Evolutionary conservation across 2,113 vertebrate genomes (phyloP).

Genomic region (Notarius lentiginosus): DNA sequence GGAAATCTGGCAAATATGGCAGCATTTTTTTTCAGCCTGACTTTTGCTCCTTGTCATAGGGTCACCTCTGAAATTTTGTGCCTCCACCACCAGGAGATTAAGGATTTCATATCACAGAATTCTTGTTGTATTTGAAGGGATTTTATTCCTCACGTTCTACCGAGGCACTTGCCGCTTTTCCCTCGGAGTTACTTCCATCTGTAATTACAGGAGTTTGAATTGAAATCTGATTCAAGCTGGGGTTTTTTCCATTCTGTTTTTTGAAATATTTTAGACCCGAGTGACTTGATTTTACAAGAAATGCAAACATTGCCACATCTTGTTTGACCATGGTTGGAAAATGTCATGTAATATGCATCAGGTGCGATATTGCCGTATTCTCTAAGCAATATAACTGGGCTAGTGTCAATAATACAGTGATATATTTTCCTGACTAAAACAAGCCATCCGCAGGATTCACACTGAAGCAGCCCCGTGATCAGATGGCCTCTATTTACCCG

Average conservation of each 20-base stretch:
- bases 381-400: not conserved
- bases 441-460: not conserved
- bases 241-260: too few species aligned
- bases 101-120: constrained; percentile 20
- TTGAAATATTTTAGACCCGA: not conserved
- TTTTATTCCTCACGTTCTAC: constrained; percentile 9
- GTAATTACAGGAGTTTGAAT: constrained; percentile 34
- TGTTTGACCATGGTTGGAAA: not conserved
- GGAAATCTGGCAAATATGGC: constrained; percentile 31
- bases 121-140: constrained; percentile 20
- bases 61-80: constrained; percentile 36
- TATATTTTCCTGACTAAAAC: not conserved
- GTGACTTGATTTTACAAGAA: constrained; percentile 12
- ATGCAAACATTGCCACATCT: constrained; percentile 12
- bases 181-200: constrained; percentile 25
- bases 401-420: not conserved
- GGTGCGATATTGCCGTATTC: not conserved
- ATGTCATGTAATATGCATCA: constrained; percentile 1
- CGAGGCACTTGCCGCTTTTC: not conserved
- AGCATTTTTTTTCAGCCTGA: constrained; percentile 12
- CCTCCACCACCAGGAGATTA: constrained; percentile 39
- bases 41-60: constrained; percentile 27
- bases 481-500: not conserved
- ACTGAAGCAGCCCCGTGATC: not conserved
- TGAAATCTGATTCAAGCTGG: not conserved